Base-by-base conservation (phyloP, 1,140 invertebrate genomes). In the Scaptomyza hsui region DNA sequence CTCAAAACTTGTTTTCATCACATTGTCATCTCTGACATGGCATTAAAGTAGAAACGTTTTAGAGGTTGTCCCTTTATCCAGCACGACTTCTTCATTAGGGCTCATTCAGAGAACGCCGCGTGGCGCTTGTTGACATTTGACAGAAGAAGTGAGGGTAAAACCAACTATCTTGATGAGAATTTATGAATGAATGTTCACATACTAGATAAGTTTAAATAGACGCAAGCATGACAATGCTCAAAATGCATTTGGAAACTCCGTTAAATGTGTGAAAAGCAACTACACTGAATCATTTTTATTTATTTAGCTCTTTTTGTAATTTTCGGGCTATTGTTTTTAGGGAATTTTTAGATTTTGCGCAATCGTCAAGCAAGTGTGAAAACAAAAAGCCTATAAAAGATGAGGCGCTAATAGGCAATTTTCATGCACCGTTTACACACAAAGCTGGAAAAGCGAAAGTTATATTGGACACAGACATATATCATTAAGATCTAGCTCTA, bases 91-190 rank as follows among this genome's bases (percentile, higher is more conserved):
- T 88, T 88, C 78, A 88, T 88, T 88, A 80, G 72, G 53, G 47
- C 60, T 75, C 74, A 82, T 88, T 86, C 67, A 68, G 63, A 68
- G 63, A 49, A 49, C 64, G 83, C 82, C 82, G 82, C 82, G 82
- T 88, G 82, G 83, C 82, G 78, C 75, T 88, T 68, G 72, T 88
- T 88, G 82, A 88, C 82, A 76, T 88, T 68, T 88, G 82, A 89
- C 82, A 78, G 63, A 26, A 70, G 59, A 61, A 75, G 18, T 41
- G 26, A 41, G n/a, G 19, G 6, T 12, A 39, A 18, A 26, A 12
- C 12, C n/a, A 42, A 44, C 39, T 47, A 48, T 37, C 51, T 80
- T 85, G 73, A 85, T 85, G 77, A 86, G 69, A 88, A 85, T 85
- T 86, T 86, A 86, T 86, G 82, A 72, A 78, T 45, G 51, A 51